These are phyloP conservation scores for Micrasema longulum DNA, from an alignment of 1,140 invertebrate genomes.

Conservation along the genomic window DNA sequence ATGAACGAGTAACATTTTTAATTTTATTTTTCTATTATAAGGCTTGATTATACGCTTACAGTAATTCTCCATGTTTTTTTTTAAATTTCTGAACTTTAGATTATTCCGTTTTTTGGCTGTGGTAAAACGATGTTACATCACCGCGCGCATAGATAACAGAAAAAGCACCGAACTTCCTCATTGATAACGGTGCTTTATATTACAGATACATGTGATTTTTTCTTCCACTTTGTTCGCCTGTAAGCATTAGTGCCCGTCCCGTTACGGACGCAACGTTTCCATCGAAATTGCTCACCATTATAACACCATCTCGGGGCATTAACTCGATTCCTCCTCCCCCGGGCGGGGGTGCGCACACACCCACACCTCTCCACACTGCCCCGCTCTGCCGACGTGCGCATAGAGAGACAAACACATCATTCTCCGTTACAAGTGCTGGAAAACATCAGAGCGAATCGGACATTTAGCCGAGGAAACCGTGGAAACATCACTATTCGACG, in stretches of 20 bases:
- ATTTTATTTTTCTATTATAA: too few species aligned
- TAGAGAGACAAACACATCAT: too few species aligned
- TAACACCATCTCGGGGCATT: conserved; percentile 54
- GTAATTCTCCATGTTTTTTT: not conserved
- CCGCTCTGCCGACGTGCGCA: not conserved
- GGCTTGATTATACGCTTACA: not conserved
- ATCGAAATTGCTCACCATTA: conserved; percentile 53
- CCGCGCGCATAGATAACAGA: too few species aligned
- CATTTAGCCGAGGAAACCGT: too few species aligned
- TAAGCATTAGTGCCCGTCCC: conserved; percentile 49
- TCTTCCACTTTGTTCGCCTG: conserved; percentile 22
- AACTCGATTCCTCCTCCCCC: conserved; percentile 51
- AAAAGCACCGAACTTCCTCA: too few species aligned
- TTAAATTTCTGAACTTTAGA: not conserved
- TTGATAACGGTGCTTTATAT: not conserved
- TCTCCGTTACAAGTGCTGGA: too few species aligned
- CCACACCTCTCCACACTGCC: not conserved
- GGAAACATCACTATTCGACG: too few species aligned
- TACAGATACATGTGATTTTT: not conserved
- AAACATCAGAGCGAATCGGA: too few species aligned
- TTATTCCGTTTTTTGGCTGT: not conserved
- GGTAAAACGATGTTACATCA: too few species aligned
- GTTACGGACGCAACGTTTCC: conserved; percentile 49
- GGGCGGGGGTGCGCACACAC: too few species aligned
- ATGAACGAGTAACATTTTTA: too few species aligned